Base-by-base conservation (phyloP, 1,140 invertebrate species). In the Parasteatoda tepidariorum region DNA sequence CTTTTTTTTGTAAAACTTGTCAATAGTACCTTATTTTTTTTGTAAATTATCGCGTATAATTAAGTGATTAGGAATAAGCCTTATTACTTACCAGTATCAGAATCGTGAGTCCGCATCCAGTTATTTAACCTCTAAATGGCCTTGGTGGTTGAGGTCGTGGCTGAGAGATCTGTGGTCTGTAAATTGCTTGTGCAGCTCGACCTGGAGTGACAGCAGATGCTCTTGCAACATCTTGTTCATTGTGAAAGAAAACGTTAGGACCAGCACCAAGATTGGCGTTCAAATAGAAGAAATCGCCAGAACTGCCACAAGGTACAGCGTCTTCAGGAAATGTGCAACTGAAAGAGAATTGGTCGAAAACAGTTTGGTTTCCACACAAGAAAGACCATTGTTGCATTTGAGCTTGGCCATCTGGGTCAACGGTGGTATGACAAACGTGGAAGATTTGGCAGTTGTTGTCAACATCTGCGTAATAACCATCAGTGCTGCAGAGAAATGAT, bases 291-390 rank as follows among this genome's bases (percentile, higher is more conserved):
- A 87, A 88, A 68, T 86, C 85, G 9, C 88, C 83, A 9, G 88
- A 86, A 28, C 85, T 78, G 28, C 84, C 83, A 73, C 88, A 89
- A 5, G 87, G 87, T 24, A 88, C 86, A 9, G 87, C 84, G 41
- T 88, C 86, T 38, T 87, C 84, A 1, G 85, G 82, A 64, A 85
- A 84, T 38, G 87, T 83, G 61, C 88, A 89, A 2, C 88, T 88
- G 13, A 88, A 84, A 13, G 87, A 87, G 88, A 95, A 94, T 91
- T 96, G 95, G 89, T 96, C 95, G 85, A 87, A 87, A 15, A 96
- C 90, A 1, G 95, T 96, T 86, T 95, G 93, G 66, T 92, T 92
- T 0, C 95, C 95, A 83, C 95, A 96, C 74, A 96, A 95, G 88
- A 96, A 96, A 86, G 94, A 95, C 93, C 93, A 96, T 22, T 87